Evolutionary conservation across 2,797 vertebrate species (phyloP).

Genomic region (Anas capensis): DNA sequence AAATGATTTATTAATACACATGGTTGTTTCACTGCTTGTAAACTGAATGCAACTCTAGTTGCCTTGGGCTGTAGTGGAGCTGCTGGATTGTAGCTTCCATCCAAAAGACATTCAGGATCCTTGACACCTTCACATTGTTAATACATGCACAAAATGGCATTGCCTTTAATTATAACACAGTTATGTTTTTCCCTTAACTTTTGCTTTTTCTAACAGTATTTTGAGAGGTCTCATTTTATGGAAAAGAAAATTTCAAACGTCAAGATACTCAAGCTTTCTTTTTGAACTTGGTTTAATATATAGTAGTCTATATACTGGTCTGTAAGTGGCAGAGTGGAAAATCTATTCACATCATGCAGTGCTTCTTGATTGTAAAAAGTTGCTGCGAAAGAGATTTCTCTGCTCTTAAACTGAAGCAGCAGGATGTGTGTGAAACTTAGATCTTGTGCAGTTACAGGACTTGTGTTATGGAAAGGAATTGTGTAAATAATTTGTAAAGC

Average conservation of each 20-base stretch:
- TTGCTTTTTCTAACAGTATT: neutral
- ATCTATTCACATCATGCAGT: rapidly evolving
- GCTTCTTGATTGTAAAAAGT: neutral
- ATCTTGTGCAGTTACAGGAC: rapidly evolving
- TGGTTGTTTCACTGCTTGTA: neutral
- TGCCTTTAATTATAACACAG: neutral
- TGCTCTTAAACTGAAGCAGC: neutral
- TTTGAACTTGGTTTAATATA: neutral
- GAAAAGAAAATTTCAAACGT: neutral
- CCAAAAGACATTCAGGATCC: neutral
- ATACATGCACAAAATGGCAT: neutral
- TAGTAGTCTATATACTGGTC: no score
- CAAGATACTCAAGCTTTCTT: neutral
- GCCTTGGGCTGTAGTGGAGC: neutral
- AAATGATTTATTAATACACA: neutral
- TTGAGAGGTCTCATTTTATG: neutral
- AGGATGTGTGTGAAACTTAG: no score
- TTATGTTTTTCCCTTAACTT: neutral
- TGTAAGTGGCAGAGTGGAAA: neutral
- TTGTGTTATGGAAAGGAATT: neutral
- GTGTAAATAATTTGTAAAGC: neutral
- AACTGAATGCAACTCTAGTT: neutral
- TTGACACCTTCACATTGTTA: neutral
- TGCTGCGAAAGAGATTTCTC: neutral
- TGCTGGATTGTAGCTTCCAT: neutral